A percentile compares a stretch with the other conserved stretches of the same genome.
Conservation (phyloP, 2,113 vertebrate genomes). For the Xenopus tropicalis region UCB_Xtro_10.0 CM004450.2:104441001-104441500, state of each 20-base stretch:
- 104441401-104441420: too few relatives aligned
- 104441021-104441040: background rate
- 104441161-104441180: conserved; percentile 27
- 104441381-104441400: too few relatives aligned
- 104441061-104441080: conserved; percentile 16
- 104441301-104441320: background rate
- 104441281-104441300: background rate
- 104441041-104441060: background rate
- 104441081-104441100: background rate
- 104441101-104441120: conserved; percentile 13
- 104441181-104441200: conserved; percentile 28
- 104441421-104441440: too few relatives aligned
- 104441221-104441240: conserved; percentile 20
- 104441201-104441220: conserved; percentile 19
- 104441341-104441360: too few relatives aligned
- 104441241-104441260: conserved; percentile 10
- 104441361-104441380: too few relatives aligned
- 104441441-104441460: too few relatives aligned
- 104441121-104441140: conserved; percentile 28
- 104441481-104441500: too few relatives aligned
- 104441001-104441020: too few relatives aligned
- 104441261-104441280: background rate
- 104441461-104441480: too few relatives aligned
- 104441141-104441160: conserved; percentile 20
- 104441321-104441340: background rate